phyloP scores from a whole-genome alignment of 2,888 invertebrate species.

The Brassicogethes aeneus region DNA sequence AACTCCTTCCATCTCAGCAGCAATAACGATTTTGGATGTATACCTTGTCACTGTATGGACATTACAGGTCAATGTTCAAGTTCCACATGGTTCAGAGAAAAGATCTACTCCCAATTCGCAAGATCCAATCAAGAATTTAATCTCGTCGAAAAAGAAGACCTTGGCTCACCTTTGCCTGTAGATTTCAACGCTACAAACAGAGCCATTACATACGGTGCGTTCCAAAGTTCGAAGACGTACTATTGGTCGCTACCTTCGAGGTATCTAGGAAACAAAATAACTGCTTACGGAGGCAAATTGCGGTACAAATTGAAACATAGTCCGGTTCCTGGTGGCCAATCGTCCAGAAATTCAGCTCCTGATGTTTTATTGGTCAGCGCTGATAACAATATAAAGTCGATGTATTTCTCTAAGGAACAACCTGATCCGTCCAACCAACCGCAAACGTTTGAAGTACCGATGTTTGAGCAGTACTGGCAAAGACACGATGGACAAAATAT shows the following conservation, averaged over 20 bases:
- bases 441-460: conserved; percentile 67
- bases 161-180: no score
- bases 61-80: conserved; percentile 72
- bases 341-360: conserved; percentile 68
- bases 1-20: conserved; percentile 76
- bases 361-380: conserved; percentile 49
- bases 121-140: conserved; percentile 8
- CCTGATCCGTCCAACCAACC: conserved; percentile 56
- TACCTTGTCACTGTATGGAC: conserved; percentile 94
- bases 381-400: conserved; percentile 64
- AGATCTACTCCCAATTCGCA: no score
- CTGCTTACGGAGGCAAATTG: conserved; percentile 84
- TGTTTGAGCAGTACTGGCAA: conserved; percentile 82
- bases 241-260: conserved; percentile 79
- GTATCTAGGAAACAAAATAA: conserved; percentile 73
- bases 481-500: conserved; percentile 75
- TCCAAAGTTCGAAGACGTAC: conserved; percentile 53
- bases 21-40: conserved; percentile 79
- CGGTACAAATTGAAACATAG: conserved; percentile 73
- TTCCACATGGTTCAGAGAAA: conserved; percentile 46
- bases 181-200: no score
- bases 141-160: no score
- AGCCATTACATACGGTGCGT: conserved; percentile 21
- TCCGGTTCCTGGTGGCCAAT: conserved; percentile 64
- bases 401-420: conserved; percentile 63